Percentiles rank a stretch among this genome's conserved stretches.
Evolutionary conservation across 1,140 invertebrate genomes (phyloP).

Genomic region (Ceratoteleas bidentatus): DNA sequence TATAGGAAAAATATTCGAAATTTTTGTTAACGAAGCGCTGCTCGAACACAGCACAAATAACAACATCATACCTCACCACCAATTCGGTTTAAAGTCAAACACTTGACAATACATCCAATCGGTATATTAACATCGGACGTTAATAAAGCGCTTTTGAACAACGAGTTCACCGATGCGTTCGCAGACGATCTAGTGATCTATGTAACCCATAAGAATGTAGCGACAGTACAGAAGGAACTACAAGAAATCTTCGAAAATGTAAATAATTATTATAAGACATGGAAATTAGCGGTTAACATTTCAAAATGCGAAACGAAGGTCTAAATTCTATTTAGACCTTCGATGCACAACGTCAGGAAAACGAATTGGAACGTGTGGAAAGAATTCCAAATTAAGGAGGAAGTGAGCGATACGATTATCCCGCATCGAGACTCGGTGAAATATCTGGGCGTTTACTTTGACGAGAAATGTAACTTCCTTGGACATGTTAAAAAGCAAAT

Average conservation of each 20-base stretch:
- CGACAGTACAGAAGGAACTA: background rate
- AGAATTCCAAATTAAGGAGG: background rate
- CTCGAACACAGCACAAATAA: background rate
- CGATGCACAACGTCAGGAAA: background rate
- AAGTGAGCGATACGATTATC: background rate
- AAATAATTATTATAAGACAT: conserved; percentile 2
- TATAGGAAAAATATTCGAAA: background rate
- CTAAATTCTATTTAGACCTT: conserved; percentile 8
- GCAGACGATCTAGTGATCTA: conserved; percentile 7
- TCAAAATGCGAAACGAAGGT: conserved; percentile 7
- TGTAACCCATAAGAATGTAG: background rate
- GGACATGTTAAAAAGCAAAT: background rate
- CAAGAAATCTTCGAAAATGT: conserved; percentile 5
- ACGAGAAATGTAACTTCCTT: background rate
- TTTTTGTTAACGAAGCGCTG: background rate
- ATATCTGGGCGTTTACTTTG: background rate
- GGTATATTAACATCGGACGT: background rate
- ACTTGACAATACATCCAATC: background rate
- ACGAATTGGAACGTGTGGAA: conserved; percentile 4
- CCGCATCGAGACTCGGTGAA: background rate
- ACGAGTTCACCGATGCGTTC: conserved; percentile 3
- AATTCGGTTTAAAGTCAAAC: background rate
- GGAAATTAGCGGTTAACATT: background rate
- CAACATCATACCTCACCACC: background rate
- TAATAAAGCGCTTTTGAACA: background rate